Evolutionary conservation across 2,888 invertebrate species (phyloP).

Genomic region (Acanthosoma haemorrhoidale): DNA sequence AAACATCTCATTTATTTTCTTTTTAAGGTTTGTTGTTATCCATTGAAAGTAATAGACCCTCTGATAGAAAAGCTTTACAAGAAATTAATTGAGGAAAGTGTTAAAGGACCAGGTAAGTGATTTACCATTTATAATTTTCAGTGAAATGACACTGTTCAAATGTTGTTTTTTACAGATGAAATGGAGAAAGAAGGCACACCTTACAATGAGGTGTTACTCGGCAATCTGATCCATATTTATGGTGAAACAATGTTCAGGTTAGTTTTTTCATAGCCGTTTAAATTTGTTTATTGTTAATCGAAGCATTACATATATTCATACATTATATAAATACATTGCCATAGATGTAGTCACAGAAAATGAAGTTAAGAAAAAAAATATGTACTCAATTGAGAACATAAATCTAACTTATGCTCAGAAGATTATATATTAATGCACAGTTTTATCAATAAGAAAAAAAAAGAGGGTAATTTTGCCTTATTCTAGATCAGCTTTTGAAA

Average conservation of each 20-base stretch:
- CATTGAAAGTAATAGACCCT: constrained; percentile 33
- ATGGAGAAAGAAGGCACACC: constrained; percentile 19
- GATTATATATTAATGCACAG: too few relatives aligned
- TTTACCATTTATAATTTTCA: not conserved
- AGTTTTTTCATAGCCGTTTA: not conserved
- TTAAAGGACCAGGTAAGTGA: not conserved
- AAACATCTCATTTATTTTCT: not conserved
- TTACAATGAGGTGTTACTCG: constrained; percentile 41
- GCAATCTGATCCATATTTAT: constrained; percentile 54
- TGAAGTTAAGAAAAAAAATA: too few relatives aligned
- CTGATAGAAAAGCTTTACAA: constrained; percentile 29
- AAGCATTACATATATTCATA: too few relatives aligned
- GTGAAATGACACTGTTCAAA: too few relatives aligned
- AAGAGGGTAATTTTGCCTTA: not conserved
- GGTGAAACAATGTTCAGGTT: constrained; percentile 66
- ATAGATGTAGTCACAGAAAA: too few relatives aligned
- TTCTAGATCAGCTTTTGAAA: too few relatives aligned
- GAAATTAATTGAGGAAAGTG: not conserved
- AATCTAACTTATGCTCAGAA: too few relatives aligned
- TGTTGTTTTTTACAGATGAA: not conserved
- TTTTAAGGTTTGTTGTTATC: constrained; percentile 30
- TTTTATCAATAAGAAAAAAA: too few relatives aligned
- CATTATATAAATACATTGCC: too few relatives aligned
- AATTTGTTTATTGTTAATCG: too few relatives aligned
- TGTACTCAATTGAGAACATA: too few relatives aligned